Evolutionary conservation across 92 coral and sea anemone species (phyloP).

Genomic region (Scolanthus callimorphus): DNA sequence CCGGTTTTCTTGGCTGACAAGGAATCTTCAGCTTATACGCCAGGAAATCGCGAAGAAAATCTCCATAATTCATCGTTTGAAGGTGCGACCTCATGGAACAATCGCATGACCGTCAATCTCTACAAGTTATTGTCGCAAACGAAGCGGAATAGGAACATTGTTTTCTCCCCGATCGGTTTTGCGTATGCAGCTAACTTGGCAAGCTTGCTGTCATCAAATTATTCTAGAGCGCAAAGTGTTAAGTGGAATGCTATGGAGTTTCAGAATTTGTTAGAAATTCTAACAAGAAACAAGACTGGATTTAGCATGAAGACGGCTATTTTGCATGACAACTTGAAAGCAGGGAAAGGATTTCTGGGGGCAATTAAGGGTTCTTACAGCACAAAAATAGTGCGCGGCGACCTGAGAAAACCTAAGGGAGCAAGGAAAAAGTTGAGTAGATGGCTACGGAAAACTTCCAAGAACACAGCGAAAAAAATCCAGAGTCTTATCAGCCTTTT

Average conservation of each 20-base stretch:
- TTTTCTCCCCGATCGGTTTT: constrained; percentile 24
- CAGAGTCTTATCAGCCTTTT: not conserved
- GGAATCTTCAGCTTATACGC: too few relatives aligned
- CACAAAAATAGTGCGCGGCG: not conserved
- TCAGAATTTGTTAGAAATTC: not conserved
- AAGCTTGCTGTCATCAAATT: too few relatives aligned
- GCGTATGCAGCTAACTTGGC: constrained; percentile 4
- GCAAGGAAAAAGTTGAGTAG: not conserved
- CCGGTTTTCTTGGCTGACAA: too few relatives aligned
- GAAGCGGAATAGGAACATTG: too few relatives aligned
- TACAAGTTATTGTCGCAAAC: too few relatives aligned
- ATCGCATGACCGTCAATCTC: too few relatives aligned
- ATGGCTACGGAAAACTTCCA: not conserved
- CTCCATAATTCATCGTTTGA: too few relatives aligned
- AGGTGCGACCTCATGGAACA: too few relatives aligned
- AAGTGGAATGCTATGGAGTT: too few relatives aligned
- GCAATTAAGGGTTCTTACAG: not conserved
- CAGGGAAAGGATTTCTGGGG: not conserved
- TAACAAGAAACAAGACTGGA: not conserved
- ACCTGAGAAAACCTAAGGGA: not conserved
- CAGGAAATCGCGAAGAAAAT: too few relatives aligned
- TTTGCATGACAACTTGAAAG: not conserved
- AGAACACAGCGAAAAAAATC: not conserved
- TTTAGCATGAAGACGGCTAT: not conserved
- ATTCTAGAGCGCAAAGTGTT: too few relatives aligned